Percentiles rank a stretch among this genome's conserved stretches.
Conservation (phyloP, 2,113 vertebrate species). For the Ceyx cyanopectus region DNA sequence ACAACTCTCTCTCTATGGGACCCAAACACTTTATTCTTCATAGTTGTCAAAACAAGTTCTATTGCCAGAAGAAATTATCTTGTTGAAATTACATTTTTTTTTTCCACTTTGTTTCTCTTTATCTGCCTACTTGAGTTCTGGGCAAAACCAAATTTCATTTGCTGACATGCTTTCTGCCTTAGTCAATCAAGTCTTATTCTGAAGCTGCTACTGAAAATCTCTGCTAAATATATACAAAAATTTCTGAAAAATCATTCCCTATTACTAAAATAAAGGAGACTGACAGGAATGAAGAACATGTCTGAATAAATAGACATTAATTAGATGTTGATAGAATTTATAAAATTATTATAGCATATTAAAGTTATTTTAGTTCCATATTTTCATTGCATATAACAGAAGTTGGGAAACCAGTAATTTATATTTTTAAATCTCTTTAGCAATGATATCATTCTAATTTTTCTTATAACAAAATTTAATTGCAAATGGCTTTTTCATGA, state of each 20-base stretch:
- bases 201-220: conserved; percentile 3
- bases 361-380: not conserved
- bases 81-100: conserved; percentile 48
- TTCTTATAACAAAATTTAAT: not conserved
- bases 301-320: conserved; percentile 11
- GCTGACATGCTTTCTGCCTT: conserved; percentile 30
- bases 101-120: conserved; percentile 52
- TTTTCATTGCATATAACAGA: not conserved
- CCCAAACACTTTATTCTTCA: conserved; percentile 41
- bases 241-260: conserved; percentile 2
- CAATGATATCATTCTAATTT: not conserved
- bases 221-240: conserved; percentile 17
- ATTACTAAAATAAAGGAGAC: not conserved
- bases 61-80: conserved; percentile 63
- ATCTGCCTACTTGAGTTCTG: conserved; percentile 45
- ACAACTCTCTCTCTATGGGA: conserved; percentile 2
- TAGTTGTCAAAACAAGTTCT: conserved; percentile 63
- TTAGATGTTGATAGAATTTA: not conserved
- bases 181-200: conserved; percentile 39
- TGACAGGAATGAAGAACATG: not conserved
- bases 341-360: not conserved
- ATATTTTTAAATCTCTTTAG: not conserved
- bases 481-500: not conserved
- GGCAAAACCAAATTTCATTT: conserved; percentile 53
- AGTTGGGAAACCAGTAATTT: not conserved